Evolutionary conservation across 2,113 vertebrate species (phyloP), one percentile per base, ranked within the genome.

Genomic region (Malurus cyaneus): DNA sequence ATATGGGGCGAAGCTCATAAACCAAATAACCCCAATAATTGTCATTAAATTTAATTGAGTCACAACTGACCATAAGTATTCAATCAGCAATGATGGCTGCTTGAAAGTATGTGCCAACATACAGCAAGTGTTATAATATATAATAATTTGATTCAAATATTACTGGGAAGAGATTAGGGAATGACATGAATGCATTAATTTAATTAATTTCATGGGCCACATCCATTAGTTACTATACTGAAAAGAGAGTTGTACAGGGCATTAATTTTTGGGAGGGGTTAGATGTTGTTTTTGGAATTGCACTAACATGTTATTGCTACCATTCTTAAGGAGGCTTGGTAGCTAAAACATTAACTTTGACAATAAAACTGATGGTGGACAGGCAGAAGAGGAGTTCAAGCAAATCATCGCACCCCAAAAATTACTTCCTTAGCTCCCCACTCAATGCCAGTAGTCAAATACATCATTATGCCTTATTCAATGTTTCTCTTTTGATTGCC

Each of bases 331-430:
- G 19, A 83, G 29, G 8, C 5, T 66, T 72, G 4, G 7, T 79
- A 56, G 36, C 44, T 85, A 71, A 53, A 12, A 24, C 8, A 29
- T 46, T 21, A 24, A 6, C 28, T 80, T 42, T 46, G 14, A 24
- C 14, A 62, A 44, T 7, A 25, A 44, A 77, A 77, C 19, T 0
- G 0, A 54, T 6, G 19, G 10, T 11, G 10, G 13, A 9, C n/a
- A 67, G 57, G 34, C 6, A 79, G 23, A 67, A 71, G 14, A 65
- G 61, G 44, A 44, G 18, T 42, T 89, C 24, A 81, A 78, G 41
- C 24, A 89, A 79, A 52, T 32, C 21, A 79, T 89, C 65, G 7
- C 12, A 56, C 3, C 20, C 31, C 26, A 11, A 62, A 82, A 72
- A 53, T 23, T 2, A 31, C 57, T 73, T 80, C 71, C 36, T 79